A percentile compares a stretch with the other conserved stretches of the same genome.
phyloP scores from a whole-genome alignment of 2,797 vertebrate genomes.

The Arctocebus calabarensis region DNA sequence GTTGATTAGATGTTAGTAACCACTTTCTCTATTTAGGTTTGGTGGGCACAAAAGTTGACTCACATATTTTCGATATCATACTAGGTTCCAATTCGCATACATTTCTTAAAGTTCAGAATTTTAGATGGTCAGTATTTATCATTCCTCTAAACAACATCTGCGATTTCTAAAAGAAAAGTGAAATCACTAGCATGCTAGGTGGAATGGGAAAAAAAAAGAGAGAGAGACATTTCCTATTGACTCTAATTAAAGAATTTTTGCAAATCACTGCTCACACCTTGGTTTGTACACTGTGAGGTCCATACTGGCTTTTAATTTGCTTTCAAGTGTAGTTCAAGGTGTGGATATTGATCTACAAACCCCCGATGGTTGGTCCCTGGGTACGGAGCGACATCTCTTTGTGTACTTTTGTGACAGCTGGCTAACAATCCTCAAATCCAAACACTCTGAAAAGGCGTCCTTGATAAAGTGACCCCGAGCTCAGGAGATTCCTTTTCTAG shows the following conservation, averaged over 20 bases:
- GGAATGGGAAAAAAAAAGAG: background rate
- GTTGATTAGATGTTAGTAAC: constrained; percentile 40
- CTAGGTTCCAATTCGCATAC: background rate
- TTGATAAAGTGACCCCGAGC: constrained; percentile 52
- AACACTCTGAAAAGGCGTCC: constrained; percentile 62
- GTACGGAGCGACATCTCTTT: constrained; percentile 65
- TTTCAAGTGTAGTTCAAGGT: constrained; percentile 81
- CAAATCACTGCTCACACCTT: constrained; percentile 58
- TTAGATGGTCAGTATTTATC: background rate
- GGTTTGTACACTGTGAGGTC: background rate
- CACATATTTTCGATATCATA: background rate
- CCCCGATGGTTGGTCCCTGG: constrained; percentile 67
- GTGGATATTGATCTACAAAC: constrained; percentile 77
- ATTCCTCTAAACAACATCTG: background rate
- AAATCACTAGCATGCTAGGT: constrained; percentile 38
- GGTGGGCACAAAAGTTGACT: background rate
- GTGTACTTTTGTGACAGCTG: constrained; percentile 73
- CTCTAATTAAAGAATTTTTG: constrained; percentile 64
- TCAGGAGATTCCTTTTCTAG: background rate
- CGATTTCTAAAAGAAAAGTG: constrained; percentile 34
- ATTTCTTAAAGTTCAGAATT: constrained; percentile 43
- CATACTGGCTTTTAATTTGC: constrained; percentile 69
- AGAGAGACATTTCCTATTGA: constrained; percentile 16
- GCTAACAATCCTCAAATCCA: constrained; percentile 56
- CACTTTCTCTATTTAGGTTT: constrained; percentile 45